Conservation (phyloP, 2,797 vertebrate species). For the Coracias cyanogaster region DNA sequence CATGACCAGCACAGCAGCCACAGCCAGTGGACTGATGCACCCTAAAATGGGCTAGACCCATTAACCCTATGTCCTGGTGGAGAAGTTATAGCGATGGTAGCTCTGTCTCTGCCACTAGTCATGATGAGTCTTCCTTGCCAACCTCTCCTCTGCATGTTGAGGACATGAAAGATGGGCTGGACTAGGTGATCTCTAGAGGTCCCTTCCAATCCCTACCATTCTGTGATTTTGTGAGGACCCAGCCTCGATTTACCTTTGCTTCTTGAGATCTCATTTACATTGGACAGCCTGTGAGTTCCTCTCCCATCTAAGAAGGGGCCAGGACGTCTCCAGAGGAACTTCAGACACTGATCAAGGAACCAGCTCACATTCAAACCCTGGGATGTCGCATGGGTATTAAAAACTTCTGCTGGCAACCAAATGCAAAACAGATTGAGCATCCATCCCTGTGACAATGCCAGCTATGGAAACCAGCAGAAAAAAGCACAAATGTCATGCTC, state of each 20-base stretch:
- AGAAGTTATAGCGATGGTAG: background rate
- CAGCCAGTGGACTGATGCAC: no score
- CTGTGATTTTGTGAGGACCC: background rate
- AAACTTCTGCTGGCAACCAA: background rate
- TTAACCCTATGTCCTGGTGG: background rate
- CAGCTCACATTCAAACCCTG: background rate
- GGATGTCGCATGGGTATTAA: rapidly evolving
- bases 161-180: background rate
- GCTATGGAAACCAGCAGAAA: background rate
- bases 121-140: background rate
- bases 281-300: background rate
- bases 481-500: background rate
- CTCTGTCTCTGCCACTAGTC: background rate
- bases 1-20: background rate
- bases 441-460: background rate
- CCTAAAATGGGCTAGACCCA: background rate
- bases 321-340: background rate
- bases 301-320: background rate
- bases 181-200: background rate
- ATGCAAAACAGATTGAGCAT: background rate
- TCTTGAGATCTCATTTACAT: background rate
- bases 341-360: background rate
- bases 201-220: background rate
- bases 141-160: background rate
- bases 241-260: background rate